These are phyloP conservation scores for Athrips mouffetella DNA, from an alignment of 2,888 invertebrate species.

Conservation along the genomic window DNA sequence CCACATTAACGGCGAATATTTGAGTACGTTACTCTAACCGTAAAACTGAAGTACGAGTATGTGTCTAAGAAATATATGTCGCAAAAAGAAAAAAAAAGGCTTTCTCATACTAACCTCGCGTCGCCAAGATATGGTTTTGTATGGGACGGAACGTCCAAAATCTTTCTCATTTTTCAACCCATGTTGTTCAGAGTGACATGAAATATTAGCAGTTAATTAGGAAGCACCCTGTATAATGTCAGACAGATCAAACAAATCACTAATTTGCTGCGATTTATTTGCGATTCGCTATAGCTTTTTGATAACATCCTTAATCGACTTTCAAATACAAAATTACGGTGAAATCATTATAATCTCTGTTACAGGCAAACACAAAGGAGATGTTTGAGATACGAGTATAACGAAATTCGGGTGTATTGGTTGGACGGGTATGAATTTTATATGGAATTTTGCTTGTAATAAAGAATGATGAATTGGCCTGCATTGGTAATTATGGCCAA, in stretches of 20 bases:
- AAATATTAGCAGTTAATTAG: too few relatives aligned
- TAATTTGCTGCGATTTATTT: conserved; percentile 9
- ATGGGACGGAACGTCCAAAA: too few relatives aligned
- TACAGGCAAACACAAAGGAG: conserved; percentile 34
- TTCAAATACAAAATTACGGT: conserved; percentile 20
- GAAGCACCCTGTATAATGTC: too few relatives aligned
- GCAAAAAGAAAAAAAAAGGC: too few relatives aligned
- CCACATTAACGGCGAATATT: not conserved
- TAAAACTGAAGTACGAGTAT: too few relatives aligned
- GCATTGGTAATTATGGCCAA: conserved; percentile 73
- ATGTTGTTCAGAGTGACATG: too few relatives aligned
- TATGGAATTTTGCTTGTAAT: conserved; percentile 76
- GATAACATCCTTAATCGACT: conserved; percentile 19
- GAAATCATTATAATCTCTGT: conserved; percentile 34
- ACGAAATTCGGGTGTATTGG: conserved; percentile 61
- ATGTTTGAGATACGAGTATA: conserved; percentile 63
- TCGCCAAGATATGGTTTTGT: too few relatives aligned
- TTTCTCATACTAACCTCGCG: too few relatives aligned
- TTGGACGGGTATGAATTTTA: conserved; percentile 69
- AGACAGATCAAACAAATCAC: conserved; percentile 4
- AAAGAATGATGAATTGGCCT: conserved; percentile 77
- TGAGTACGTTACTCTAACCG: not conserved
- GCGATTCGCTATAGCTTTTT: conserved; percentile 10
- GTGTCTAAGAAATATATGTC: too few relatives aligned
- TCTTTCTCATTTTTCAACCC: too few relatives aligned